Evolutionary conservation across 2,888 invertebrate species (phyloP).

Genomic region (Gastrophysa polygoni): DNA sequence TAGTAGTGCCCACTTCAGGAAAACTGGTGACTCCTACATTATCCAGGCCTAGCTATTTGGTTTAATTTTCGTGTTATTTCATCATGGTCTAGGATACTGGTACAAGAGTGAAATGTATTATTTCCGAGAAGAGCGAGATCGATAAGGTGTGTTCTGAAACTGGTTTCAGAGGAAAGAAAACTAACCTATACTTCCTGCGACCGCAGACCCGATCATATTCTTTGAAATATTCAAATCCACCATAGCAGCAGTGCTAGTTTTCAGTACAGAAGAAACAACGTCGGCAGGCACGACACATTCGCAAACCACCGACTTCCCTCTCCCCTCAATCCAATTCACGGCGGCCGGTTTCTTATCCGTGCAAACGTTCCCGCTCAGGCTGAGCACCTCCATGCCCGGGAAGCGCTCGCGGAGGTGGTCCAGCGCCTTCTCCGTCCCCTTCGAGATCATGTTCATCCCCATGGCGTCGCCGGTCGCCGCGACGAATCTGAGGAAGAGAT

Average conservation of each 20-base stretch:
- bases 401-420: constrained; percentile 73
- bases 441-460: constrained; percentile 99
- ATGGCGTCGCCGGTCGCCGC: constrained; percentile 92
- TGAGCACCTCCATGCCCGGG: constrained; percentile 87
- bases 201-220: constrained; percentile 90
- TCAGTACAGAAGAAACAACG: constrained; percentile 76
- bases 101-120: too few relatives aligned
- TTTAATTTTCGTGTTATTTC: too few relatives aligned
- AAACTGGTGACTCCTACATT: too few relatives aligned
- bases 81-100: too few relatives aligned
- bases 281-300: constrained; percentile 82
- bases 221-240: constrained; percentile 91
- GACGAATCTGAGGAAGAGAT: constrained; percentile 70
- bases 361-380: constrained; percentile 95
- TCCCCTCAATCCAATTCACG: constrained; percentile 89
- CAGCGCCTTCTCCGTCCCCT: constrained; percentile 89
- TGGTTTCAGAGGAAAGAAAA: neutral
- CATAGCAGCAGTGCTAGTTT: constrained; percentile 81
- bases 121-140: too few relatives aligned
- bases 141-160: too few relatives aligned
- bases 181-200: constrained; percentile 85
- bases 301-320: constrained; percentile 94
- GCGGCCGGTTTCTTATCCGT: constrained; percentile 97
- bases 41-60: too few relatives aligned
- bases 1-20: too few relatives aligned